These are phyloP conservation scores for Australoheros scitulus DNA, from an alignment of 2,113 vertebrate species.

Conservation along the genomic window DNA sequence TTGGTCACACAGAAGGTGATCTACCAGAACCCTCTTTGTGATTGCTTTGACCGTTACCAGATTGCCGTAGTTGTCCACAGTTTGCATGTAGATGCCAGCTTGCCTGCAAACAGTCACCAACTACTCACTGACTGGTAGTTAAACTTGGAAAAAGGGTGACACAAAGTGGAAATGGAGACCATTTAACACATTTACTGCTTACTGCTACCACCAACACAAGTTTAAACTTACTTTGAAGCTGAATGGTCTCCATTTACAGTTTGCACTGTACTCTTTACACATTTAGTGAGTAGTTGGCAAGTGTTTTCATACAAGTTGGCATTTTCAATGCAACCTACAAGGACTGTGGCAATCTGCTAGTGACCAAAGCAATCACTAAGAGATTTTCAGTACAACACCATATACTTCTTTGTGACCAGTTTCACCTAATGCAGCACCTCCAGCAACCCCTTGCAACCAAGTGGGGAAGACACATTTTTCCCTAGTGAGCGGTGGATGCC, in stretches of 20 bases:
- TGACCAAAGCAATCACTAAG: background rate
- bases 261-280: accelerated
- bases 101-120: background rate
- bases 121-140: no score
- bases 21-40: background rate
- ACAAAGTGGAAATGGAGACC: no score
- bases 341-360: background rate
- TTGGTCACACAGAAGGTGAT: background rate
- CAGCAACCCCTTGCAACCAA: no score
- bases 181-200: no score
- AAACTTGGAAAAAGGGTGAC: no score
- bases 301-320: background rate
- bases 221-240: accelerated
- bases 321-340: background rate
- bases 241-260: background rate
- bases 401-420: no score
- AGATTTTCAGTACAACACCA: no score
- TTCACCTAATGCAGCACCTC: no score
- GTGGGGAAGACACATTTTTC: no score
- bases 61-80: background rate
- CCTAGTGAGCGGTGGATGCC: no score
- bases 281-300: background rate
- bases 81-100: background rate
- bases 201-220: no score
- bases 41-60: background rate